Conservation (phyloP, 2,797 vertebrate species). For the Zalophus californianus region DNA sequence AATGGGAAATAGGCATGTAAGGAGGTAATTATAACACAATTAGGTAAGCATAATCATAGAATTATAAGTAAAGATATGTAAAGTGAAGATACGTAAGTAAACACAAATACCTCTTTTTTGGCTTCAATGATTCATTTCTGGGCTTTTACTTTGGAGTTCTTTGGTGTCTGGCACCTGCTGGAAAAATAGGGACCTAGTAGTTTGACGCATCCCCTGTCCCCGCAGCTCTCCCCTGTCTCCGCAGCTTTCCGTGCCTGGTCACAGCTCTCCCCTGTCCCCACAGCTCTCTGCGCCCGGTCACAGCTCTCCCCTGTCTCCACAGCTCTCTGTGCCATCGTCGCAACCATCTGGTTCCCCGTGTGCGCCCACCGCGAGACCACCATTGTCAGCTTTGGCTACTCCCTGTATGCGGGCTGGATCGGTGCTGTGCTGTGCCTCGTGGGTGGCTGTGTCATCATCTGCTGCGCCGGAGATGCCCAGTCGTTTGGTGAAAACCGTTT, state of each 20-base stretch:
- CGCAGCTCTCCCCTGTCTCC: conserved; percentile 58
- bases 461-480: conserved; percentile 92
- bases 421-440: conserved; percentile 94
- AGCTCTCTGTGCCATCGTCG: conserved; percentile 94
- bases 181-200: background rate
- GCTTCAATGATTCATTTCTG: background rate
- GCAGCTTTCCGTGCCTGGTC: conserved; percentile 91
- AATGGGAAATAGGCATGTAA: background rate
- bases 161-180: background rate
- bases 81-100: background rate
- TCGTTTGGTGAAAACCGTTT: conserved; percentile 94
- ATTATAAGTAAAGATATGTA: background rate
- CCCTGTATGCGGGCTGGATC: conserved; percentile 97
- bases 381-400: conserved; percentile 97
- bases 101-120: background rate
- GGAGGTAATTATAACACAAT: background rate
- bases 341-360: conserved; percentile 97
- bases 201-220: background rate
- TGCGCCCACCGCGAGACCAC: conserved; percentile 93
- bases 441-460: conserved; percentile 93
- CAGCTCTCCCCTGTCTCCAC: conserved; percentile 70
- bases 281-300: background rate
- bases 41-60: background rate
- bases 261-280: too few species aligned
- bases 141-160: background rate